These are phyloP conservation scores for Aspidiotus rigidus DNA, from an alignment of 2,888 invertebrate species.

Conservation along the genomic window DNA sequence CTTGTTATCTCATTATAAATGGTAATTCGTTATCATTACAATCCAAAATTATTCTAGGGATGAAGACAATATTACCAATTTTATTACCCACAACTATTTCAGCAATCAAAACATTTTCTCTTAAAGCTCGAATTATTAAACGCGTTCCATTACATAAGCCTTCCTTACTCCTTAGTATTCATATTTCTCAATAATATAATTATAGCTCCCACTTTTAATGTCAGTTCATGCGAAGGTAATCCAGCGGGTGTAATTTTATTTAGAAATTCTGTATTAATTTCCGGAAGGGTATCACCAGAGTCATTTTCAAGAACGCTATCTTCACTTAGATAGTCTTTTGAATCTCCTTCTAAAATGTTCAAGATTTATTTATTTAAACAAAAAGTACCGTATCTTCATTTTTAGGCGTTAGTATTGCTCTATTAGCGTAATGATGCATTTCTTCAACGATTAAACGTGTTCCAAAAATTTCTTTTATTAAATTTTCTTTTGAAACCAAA, in stretches of 20 bases:
- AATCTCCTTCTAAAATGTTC: neutral
- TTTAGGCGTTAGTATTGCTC: neutral
- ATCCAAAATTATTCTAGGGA: neutral
- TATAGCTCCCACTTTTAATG: neutral
- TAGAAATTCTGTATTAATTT: neutral
- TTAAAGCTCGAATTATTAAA: neutral
- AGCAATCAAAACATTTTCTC: neutral
- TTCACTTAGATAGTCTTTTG: neutral
- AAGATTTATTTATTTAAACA: neutral
- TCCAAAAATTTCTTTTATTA: constrained; percentile 5
- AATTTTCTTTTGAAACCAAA: neutral
- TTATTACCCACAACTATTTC: neutral
- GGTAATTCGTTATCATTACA: neutral
- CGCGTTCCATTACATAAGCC: constrained; percentile 5
- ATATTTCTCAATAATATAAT: constrained; percentile 9
- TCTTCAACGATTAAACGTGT: neutral
- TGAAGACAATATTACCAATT: neutral
- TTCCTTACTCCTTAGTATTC: neutral
- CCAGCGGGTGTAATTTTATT: neutral
- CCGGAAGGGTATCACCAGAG: neutral
- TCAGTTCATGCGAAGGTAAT: neutral
- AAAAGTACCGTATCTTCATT: neutral
- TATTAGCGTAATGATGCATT: neutral
- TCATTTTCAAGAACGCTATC: constrained; percentile 5
- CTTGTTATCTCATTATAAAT: no score